Base-by-base conservation (phyloP, 1,140 invertebrate genomes). In the Drosophila truncata region DNA sequence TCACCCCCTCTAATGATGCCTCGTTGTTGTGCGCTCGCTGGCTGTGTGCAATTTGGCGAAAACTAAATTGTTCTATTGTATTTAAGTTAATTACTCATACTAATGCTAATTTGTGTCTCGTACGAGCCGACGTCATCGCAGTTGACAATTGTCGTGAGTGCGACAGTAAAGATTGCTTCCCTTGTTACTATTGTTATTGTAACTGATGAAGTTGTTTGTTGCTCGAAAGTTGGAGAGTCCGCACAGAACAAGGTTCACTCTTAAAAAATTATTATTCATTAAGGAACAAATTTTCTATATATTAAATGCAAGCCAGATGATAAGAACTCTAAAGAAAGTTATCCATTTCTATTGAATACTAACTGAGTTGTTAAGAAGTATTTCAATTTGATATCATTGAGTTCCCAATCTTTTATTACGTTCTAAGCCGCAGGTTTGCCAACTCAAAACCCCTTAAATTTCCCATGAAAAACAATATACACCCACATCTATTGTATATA, bases 51-150 rank as follows among this genome's bases (percentile, higher is more conserved):
- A 90, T 90, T 90, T 79, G 74, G 62, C 72, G 85, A 78, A 87
- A 90, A 85, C 86, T 91, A 90, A 90, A 90, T 90, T 90, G 81
- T 90, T 82, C 85, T 85, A 90, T 90, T 90, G 85, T 90, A 90
- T 90, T 90, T 90, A 90, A 90, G 85, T 90, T 90, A 90, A 90
- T 90, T 90, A 90, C 86, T 90, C 81, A 79, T 79, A 84, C 85
- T 88, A 88, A 88, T 88, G 81, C 85, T 90, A 90, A 90, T 90
- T 90, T 91, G 79, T 63, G 81, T 76, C 67, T 73, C 69, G 78
- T 80, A 55, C 64, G 64, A 59, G 46, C 57, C 61, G 27, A 31
- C 61, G 25, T 58, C 59, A 58, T 41, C 58, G 59, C 57, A 42
- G 66, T 63, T 69, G 72, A 73, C 62, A 90, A 84, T 82, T 85